Percentiles rank a stretch among this genome's conserved stretches.
Evolutionary conservation across 2,888 invertebrate genomes (phyloP).

Genomic region (Synergus japonicus): DNA sequence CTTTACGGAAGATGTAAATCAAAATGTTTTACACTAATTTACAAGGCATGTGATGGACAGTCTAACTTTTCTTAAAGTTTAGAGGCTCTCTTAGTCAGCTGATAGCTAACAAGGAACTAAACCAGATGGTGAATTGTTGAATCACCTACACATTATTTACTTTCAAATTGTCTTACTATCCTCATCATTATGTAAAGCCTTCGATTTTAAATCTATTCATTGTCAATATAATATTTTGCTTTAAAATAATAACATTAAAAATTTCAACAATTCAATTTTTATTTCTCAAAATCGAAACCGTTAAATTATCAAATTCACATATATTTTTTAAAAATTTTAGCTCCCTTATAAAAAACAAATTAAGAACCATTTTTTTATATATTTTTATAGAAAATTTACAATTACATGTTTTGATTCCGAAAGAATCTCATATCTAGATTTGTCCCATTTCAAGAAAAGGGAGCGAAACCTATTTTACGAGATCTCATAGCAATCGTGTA

Average conservation of each 20-base stretch:
- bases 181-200: slow-evolving; percentile 5
- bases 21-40: slow-evolving; percentile 11
- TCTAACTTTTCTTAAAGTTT: not conserved
- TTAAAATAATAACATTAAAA: not conserved
- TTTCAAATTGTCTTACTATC: not conserved
- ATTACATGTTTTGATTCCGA: not conserved
- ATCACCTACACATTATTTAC: not conserved
- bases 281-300: not conserved
- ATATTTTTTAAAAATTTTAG: too few relatives aligned
- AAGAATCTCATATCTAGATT: not conserved
- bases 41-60: not conserved
- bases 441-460: not conserved
- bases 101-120: not conserved
- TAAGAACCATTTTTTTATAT: not conserved
- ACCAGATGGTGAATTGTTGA: slow-evolving; percentile 3
- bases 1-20: not conserved
- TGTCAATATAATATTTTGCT: slow-evolving; percentile 1
- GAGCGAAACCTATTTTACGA: not conserved
- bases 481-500: not conserved
- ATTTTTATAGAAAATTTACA: not conserved
- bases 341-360: not conserved
- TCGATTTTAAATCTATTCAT: not conserved
- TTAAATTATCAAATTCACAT: too few relatives aligned
- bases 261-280: not conserved
- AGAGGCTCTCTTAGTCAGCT: slow-evolving; percentile 19